Evolutionary conservation across 2,888 invertebrate species (phyloP), one percentile per base, ranked within the genome.

Genomic region (Conops quadrifasciatus): DNA sequence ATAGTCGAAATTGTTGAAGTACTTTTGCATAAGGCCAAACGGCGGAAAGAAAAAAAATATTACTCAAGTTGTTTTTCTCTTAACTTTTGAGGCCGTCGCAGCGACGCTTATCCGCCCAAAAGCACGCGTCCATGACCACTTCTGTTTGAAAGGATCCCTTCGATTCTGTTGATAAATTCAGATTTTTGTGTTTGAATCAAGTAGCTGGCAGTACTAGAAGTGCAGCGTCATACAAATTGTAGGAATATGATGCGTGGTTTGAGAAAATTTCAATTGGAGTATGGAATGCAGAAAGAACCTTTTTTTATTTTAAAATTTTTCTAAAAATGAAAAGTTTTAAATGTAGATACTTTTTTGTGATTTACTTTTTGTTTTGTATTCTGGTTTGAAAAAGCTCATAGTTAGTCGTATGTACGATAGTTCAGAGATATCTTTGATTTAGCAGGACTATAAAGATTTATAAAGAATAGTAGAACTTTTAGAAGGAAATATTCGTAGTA

Each of bases 11-110:
- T 43, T 24, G 15, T 26, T 66, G 30, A 71, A 67, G 67, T 65
- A 49, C 58, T 66, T 43, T 16, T 67, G 71, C 67, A 67, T 71
- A 64, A 64, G 71, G 71, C 64, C 65, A 72, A 56, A 58, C 51
- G 28, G 43, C 56, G 11, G 15, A 43, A 24, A 69, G 63, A 43
- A 62, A 36, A 43, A 36, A 21, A 19, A 11, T 47, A 47, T 26
- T 43, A 16, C 24, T 59, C 58, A 26, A 21, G 58, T 47, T 59
- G 19, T 47, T 45, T 59, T 58, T 36, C 36, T 4, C 9, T 58
- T 43, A 45, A 58, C 28, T 45, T 47, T 26, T 24, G 58, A 28
- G 47, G 58, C n/a, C n/a, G n/a, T n/a, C n/a, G 59, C 59, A 45
- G 43, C 56, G 51, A 21, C 30, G 45, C 67, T 67, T 16, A 24